Base-by-base conservation (phyloP, 2,113 vertebrate genomes). In the Chaetodon trifascialis region DNA sequence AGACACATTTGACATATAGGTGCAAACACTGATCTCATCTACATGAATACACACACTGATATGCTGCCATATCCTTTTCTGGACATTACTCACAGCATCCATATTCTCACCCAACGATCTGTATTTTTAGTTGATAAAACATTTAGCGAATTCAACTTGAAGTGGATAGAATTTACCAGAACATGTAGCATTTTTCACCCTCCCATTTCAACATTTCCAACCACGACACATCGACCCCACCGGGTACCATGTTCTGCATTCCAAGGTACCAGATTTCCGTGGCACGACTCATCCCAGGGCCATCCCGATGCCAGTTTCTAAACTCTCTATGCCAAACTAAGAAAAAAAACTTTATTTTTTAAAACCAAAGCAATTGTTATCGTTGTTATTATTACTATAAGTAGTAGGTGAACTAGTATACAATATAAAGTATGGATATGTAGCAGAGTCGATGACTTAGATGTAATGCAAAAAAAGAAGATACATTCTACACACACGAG, bases 341-440 rank as follows among this genome's bases (percentile, higher is more conserved):
- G 86, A 86, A 66, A 79, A 88, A 85, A 86, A 91, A 84, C 83
- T 94, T 94, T 95, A 92, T 95, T 95, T 95, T 95, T 94, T 91
- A 95, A 95, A 95, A 95, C 95, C 95, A 96, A 96, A 96, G 95
- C 94, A 95, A 95, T 93, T 93, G 88, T 93, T 90, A 91, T 91
- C 87, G 88, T 94, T 94, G 92, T 94, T 90, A 89, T 92, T 88
- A 89, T 88, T 89, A 84, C 67, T 83, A 88, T 88, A 79, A 80
- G 86, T 92, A 78, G 79, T 93, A 72, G 73, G 80, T 87, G 75
- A 92, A 79, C 49, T 90, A 88, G 86, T 89, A 82, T 72, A 91
- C 47, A 86, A 82, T 90, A 93, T 92, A 83, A 92, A 86, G 79
- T 93, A 92, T 93, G 90, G 88, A 95, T 94, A 96, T 96, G 95